These are phyloP conservation scores for Centropus bengalensis DNA, from an alignment of 2,113 vertebrate genomes.

Conservation along the genomic window DNA sequence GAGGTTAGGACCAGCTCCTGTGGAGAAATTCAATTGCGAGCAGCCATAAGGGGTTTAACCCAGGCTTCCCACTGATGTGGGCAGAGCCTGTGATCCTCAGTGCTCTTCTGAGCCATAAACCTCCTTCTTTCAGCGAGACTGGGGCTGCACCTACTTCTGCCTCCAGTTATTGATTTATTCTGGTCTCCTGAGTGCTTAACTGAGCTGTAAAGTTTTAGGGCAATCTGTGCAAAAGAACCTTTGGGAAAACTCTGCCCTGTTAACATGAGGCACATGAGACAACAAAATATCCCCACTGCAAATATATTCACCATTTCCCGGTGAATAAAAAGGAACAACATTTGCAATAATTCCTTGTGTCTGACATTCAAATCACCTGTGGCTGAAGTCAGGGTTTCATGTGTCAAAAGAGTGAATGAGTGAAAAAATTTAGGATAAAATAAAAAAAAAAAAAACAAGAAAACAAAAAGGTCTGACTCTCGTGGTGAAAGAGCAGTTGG, in stretches of 20 bases:
- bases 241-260: not conserved
- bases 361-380: accelerated
- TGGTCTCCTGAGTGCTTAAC: not conserved
- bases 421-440: not conserved
- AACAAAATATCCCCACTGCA: not conserved
- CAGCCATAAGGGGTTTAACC: not conserved
- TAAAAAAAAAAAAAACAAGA: not conserved
- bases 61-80: not conserved
- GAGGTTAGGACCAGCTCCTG: not conserved
- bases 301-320: not conserved
- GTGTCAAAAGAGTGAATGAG: not conserved
- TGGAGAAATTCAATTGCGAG: accelerated
- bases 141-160: not conserved
- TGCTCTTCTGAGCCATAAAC: accelerated
- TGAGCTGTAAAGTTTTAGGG: not conserved
- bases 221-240: not conserved
- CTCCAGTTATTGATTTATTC: not conserved
- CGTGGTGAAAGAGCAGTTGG: not conserved
- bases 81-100: not conserved
- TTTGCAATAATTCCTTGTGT: not conserved
- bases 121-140: not conserved
- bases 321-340: not conserved
- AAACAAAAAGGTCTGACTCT: not conserved
- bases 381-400: not conserved
- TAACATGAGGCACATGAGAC: not conserved